phyloP scores from a whole-genome alignment of 1,140 invertebrate species.

The Lepidurus packardi region DNA sequence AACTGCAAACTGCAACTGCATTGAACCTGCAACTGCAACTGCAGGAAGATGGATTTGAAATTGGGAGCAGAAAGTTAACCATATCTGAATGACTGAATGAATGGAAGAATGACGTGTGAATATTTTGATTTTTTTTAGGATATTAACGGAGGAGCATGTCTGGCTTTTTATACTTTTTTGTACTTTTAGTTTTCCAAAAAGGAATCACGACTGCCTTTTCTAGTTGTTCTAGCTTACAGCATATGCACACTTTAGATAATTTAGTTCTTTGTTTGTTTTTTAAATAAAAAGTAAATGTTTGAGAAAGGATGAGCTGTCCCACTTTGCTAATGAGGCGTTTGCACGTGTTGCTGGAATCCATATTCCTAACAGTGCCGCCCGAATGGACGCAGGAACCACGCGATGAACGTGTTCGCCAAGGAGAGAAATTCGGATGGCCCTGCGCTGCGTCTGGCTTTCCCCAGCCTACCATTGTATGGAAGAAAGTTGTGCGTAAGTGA shows the following conservation, averaged over 20 bases:
- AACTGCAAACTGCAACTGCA: too few species aligned
- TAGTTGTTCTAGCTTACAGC: too few species aligned
- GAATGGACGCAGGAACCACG: slow-evolving; percentile 51
- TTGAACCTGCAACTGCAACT: too few species aligned
- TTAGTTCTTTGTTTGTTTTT: not conserved
- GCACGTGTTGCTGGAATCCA: slow-evolving; percentile 9
- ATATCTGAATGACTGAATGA: too few species aligned
- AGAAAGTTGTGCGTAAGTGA: slow-evolving; percentile 44
- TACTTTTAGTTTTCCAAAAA: too few species aligned
- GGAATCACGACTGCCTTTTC: too few species aligned
- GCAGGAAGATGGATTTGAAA: too few species aligned
- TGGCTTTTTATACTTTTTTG: too few species aligned
- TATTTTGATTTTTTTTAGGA: too few species aligned
- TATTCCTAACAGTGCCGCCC: slow-evolving; percentile 48
- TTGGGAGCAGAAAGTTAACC: too few species aligned
- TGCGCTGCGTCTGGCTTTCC: slow-evolving; percentile 53
- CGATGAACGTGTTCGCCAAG: slow-evolving; percentile 48
- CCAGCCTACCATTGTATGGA: slow-evolving; percentile 51
- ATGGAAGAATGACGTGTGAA: too few species aligned
- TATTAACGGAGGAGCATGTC: too few species aligned
- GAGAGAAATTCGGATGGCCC: slow-evolving; percentile 45
- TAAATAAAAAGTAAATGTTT: not conserved
- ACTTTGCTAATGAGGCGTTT: slow-evolving; percentile 12
- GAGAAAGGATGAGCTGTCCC: not conserved
- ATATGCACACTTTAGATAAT: not conserved